Evolutionary conservation across 2,797 vertebrate species (phyloP), one percentile per base, ranked within the genome.

Genomic region (Pseudomugil tenellus): DNA sequence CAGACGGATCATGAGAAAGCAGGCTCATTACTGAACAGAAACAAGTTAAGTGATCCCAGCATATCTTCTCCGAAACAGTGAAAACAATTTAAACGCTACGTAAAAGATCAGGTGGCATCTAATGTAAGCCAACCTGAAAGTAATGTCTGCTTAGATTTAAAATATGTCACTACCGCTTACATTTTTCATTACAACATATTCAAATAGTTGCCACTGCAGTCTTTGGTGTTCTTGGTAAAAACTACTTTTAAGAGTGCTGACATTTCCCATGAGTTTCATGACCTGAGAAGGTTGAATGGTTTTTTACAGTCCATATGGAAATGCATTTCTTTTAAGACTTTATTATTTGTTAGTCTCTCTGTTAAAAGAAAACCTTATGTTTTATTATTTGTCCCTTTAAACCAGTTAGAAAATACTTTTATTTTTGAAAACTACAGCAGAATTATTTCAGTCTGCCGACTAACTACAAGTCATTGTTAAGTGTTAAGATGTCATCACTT

Each of bases 21-120:
- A n/a, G 23, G 63, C 55, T 54, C 61, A 16, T 14, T 3, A 39
- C 71, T 63, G 73, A 84, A 84, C 70, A 60, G 49, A 71, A 69
- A 69, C 83, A 78, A 26, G 62, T 49, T 74, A 72, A 55, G 63
- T 19, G 51, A 74, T 3, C 2, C 0, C 9, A 8, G 64, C 23
- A 25, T 34, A 57, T 72, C 28, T 26, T 26, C 21, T 2, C 19
- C 48, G 51, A 55, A 68, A 56, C 41, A 31, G 49, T 26, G 34
- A 49, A 74, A 67, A 69, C 9, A 37, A 39, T 4, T 63, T 7
- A 3, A 0, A 1, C 35, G 49, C 67, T 58, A 54, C 62, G 48
- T 34, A 41, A 12, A 25, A 58, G 51, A 76, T 79, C 43, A 67
- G 26, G 41, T 70, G 34, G 26, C 49, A 21, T 31, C n/a, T 26